Percentiles rank a stretch among this genome's conserved stretches.
phyloP scores from a whole-genome alignment of 1,140 invertebrate species.

The Bemisia tabaci region DNA sequence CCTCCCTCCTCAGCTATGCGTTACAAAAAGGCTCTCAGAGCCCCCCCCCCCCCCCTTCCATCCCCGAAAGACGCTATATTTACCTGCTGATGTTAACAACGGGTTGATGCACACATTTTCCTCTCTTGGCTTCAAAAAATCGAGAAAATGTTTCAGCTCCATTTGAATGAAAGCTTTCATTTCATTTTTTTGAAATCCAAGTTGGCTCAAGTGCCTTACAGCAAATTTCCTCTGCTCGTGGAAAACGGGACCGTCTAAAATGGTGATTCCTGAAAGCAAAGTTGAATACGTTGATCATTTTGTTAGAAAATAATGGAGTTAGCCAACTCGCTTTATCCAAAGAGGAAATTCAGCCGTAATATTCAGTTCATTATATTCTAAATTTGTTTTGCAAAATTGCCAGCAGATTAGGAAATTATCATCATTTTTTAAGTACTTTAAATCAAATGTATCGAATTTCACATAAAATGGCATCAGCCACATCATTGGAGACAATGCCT shows the following conservation, averaged over 20 bases:
- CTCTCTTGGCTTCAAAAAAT: slow-evolving; percentile 29
- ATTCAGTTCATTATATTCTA: too few relatives aligned
- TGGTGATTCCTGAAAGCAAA: slow-evolving; percentile 54
- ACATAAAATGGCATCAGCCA: too few relatives aligned
- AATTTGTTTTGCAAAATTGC: background rate
- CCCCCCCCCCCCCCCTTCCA: too few relatives aligned
- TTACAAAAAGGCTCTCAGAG: too few relatives aligned
- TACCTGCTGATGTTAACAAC: slow-evolving; percentile 24
- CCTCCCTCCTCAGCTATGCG: too few relatives aligned
- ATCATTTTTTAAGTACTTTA: background rate
- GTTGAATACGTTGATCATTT: too few relatives aligned
- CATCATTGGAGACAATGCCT: too few relatives aligned
- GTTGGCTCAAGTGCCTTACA: slow-evolving; percentile 46
- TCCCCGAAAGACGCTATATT: too few relatives aligned
- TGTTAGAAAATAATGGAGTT: background rate
- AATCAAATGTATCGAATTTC: background rate
- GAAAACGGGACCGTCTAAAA: slow-evolving; percentile 60
- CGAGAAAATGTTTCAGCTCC: slow-evolving; percentile 40
- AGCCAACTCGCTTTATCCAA: background rate
- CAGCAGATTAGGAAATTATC: background rate
- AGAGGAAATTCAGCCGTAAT: background rate
- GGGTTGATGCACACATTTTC: slow-evolving; percentile 28
- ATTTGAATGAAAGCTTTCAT: slow-evolving; percentile 57
- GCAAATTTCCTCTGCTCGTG: slow-evolving; percentile 56
- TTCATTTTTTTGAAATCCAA: slow-evolving; percentile 55